Percentiles rank a stretch among this genome's conserved stretches.
phyloP scores from a whole-genome alignment of 2,797 vertebrate species.

The Channallabes apus region DNA sequence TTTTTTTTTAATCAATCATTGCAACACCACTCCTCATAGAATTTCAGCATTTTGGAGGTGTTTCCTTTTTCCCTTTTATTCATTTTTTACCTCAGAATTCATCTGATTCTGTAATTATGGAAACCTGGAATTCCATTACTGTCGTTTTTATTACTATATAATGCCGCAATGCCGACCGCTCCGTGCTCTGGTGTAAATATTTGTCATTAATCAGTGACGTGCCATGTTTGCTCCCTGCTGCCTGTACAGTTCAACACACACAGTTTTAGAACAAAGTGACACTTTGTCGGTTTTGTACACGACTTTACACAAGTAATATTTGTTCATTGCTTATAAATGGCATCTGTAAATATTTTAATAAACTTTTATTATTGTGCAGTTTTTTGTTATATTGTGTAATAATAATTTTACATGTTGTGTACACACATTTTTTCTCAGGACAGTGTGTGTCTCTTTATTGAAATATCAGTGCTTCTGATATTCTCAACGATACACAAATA shows the following conservation, averaged over 20 bases:
- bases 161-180: background rate
- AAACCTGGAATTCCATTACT: too few species aligned
- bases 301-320: too few species aligned
- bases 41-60: background rate
- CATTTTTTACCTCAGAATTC: background rate
- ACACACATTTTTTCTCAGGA: background rate
- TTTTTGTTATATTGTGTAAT: background rate
- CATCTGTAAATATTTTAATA: slow-evolving; percentile 14
- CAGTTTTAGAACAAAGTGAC: too few species aligned
- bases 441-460: background rate
- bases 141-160: background rate
- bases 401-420: background rate
- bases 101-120: too few species aligned
- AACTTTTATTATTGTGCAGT: slow-evolving; percentile 2
- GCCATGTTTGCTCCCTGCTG: background rate
- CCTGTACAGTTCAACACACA: background rate
- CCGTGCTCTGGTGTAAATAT: background rate
- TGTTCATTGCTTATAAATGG: background rate
- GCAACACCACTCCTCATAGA: background rate
- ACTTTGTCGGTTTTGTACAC: background rate
- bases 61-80: background rate
- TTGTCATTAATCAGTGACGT: background rate
- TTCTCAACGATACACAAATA: background rate
- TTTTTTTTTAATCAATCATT: background rate
- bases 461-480: background rate